A percentile compares a stretch with the other conserved stretches of the same genome.
phyloP scores from a whole-genome alignment of 2,797 vertebrate genomes.

The Kryptopterus vitreolus region DNA sequence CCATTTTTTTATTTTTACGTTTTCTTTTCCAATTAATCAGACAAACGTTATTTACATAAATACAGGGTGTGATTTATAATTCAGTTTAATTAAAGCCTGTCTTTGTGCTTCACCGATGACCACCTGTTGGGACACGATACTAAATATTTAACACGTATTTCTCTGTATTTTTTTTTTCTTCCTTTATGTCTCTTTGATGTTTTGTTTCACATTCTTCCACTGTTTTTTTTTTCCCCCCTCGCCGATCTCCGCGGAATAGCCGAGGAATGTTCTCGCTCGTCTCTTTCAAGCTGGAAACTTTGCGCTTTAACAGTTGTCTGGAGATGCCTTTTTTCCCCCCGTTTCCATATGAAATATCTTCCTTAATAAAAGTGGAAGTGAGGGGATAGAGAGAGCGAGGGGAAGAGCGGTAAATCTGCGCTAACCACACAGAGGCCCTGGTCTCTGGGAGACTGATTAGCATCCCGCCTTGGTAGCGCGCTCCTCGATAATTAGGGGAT shows the following conservation, averaged over 20 bases:
- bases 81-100: slow-evolving; percentile 80
- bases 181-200: slow-evolving; percentile 85
- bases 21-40: slow-evolving; percentile 20
- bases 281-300: slow-evolving; percentile 92
- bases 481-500: slow-evolving; percentile 88
- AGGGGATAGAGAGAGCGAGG: slow-evolving; percentile 54
- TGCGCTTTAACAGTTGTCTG: slow-evolving; percentile 94
- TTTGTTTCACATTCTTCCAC: slow-evolving; percentile 82
- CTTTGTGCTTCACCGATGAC: slow-evolving; percentile 77
- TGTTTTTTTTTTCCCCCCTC: slow-evolving; percentile 56
- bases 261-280: slow-evolving; percentile 83
- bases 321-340: slow-evolving; percentile 77
- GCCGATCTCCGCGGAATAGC: slow-evolving; percentile 78
- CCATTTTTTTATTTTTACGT: background rate
- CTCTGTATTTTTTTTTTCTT: slow-evolving; percentile 66
- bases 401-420: slow-evolving; percentile 87
- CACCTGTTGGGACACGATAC: slow-evolving; percentile 82
- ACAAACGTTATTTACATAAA: slow-evolving; percentile 75
- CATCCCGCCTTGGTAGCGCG: slow-evolving; percentile 80
- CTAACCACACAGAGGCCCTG: slow-evolving; percentile 85
- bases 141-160: slow-evolving; percentile 86
- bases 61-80: slow-evolving; percentile 71
- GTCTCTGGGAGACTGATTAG: slow-evolving; percentile 99
- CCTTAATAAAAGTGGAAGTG: slow-evolving; percentile 90
- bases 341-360: slow-evolving; percentile 88